Conservation (phyloP, 2,797 vertebrate species). For the Erpetoichthys calabaricus region DNA sequence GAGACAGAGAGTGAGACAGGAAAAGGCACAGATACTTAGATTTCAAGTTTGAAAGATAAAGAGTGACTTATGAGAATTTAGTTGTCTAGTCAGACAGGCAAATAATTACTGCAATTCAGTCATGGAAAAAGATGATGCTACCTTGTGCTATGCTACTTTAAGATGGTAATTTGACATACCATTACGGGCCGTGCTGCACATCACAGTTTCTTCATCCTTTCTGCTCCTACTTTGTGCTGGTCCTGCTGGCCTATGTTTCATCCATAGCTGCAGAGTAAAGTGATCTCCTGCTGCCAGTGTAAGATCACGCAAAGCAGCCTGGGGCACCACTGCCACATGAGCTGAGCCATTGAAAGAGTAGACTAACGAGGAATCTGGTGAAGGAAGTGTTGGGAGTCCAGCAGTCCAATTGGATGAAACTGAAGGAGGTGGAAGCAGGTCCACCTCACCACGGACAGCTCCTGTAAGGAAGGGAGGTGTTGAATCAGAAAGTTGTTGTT, state of each 20-base stretch:
- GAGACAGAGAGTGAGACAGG: slow-evolving; percentile 3
- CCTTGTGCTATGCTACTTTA: too few species aligned
- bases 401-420: slow-evolving; percentile 84
- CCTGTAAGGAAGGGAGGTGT: slow-evolving; percentile 40
- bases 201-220: slow-evolving; percentile 82
- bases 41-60: too few species aligned
- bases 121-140: too few species aligned
- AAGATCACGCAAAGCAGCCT: slow-evolving; percentile 45
- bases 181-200: slow-evolving; percentile 85
- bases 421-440: slow-evolving; percentile 79
- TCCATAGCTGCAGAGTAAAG: slow-evolving; percentile 91
- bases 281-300: slow-evolving; percentile 76
- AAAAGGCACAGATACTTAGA: background rate
- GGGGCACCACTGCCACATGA: slow-evolving; percentile 72
- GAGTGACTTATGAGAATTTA: too few species aligned
- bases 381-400: slow-evolving; percentile 78
- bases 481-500: background rate
- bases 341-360: slow-evolving; percentile 91
- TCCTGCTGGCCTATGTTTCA: slow-evolving; percentile 41
- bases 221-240: slow-evolving; percentile 46
- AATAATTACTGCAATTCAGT: too few species aligned
- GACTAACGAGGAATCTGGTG: slow-evolving; percentile 90
- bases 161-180: slow-evolving; percentile 43
- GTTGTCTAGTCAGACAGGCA: too few species aligned
- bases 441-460: slow-evolving; percentile 83